phyloP scores from a whole-genome alignment of 2,888 invertebrate genomes.

The Byasa hedistus region DNA sequence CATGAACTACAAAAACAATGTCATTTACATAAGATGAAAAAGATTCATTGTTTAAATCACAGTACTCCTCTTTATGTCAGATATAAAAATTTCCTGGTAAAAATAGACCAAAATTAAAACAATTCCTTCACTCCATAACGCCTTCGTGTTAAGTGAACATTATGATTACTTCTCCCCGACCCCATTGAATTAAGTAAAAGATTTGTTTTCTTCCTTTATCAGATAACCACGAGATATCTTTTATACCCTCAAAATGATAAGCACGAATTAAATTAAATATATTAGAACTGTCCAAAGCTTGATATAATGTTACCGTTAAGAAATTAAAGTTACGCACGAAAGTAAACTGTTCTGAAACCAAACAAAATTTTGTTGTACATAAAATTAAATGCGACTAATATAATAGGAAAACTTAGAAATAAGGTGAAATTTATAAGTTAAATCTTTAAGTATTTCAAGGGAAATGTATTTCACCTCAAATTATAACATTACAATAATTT shows the following conservation, averaged over 20 bases:
- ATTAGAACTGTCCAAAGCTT: no score
- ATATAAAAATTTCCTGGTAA: neutral
- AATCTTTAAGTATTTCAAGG: no score
- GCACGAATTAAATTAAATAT: neutral
- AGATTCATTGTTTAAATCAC: no score
- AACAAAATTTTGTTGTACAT: no score
- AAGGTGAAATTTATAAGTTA: no score
- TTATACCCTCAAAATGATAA: neutral
- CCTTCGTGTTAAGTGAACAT: constrained; percentile 24
- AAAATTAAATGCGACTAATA: no score
- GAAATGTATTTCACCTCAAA: no score
- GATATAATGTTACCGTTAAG: no score
- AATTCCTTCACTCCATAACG: neutral
- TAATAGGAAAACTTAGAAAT: no score
- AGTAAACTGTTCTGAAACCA: neutral
- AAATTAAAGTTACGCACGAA: neutral
- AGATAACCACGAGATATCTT: constrained; percentile 10
- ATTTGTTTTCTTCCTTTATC: constrained; percentile 25
- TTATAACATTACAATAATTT: no score
- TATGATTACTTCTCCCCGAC: constrained; percentile 14
- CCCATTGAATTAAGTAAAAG: constrained; percentile 24
- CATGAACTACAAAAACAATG: no score
- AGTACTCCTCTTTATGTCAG: neutral
- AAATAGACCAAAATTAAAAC: neutral
- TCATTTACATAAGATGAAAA: no score